phyloP scores from a whole-genome alignment of 2,888 invertebrate genomes.

The Sialis lutaria region DNA sequence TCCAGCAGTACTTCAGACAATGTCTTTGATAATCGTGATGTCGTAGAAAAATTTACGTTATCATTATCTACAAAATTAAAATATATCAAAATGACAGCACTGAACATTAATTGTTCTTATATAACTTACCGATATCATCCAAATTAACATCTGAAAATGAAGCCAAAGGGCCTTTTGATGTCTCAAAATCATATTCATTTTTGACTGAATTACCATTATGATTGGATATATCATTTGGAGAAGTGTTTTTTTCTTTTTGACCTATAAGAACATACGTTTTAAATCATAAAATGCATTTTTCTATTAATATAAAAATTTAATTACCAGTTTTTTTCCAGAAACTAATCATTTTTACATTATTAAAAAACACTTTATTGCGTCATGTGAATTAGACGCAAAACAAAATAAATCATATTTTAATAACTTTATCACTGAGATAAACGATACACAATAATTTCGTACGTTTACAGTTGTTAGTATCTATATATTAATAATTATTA shows the following conservation, averaged over 20 bases:
- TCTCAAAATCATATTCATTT: too few species aligned
- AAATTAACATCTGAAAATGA: too few species aligned
- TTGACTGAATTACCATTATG: conserved; percentile 12
- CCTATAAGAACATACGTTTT: background rate
- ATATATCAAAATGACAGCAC: too few species aligned
- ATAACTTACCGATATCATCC: too few species aligned
- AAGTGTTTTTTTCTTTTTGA: background rate
- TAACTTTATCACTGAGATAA: too few species aligned
- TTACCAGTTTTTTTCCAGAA: conserved; percentile 62
- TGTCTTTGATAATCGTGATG: conserved; percentile 52
- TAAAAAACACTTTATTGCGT: background rate
- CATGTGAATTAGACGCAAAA: conserved; percentile 1
- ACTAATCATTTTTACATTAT: conserved; percentile 39
- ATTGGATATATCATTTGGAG: background rate
- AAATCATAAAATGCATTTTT: background rate
- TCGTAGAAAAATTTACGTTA: background rate
- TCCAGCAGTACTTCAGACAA: conserved; percentile 59
- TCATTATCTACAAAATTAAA: too few species aligned
- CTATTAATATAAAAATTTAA: background rate
- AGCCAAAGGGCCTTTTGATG: too few species aligned
- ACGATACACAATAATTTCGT: too few species aligned
- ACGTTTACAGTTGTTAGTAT: too few species aligned
- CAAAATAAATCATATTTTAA: background rate
- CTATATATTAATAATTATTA: too few species aligned
- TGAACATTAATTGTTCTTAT: too few species aligned